These are phyloP conservation scores for Onthophagus taurus DNA, from an alignment of 1,140 invertebrate genomes.

Conservation along the genomic window DNA sequence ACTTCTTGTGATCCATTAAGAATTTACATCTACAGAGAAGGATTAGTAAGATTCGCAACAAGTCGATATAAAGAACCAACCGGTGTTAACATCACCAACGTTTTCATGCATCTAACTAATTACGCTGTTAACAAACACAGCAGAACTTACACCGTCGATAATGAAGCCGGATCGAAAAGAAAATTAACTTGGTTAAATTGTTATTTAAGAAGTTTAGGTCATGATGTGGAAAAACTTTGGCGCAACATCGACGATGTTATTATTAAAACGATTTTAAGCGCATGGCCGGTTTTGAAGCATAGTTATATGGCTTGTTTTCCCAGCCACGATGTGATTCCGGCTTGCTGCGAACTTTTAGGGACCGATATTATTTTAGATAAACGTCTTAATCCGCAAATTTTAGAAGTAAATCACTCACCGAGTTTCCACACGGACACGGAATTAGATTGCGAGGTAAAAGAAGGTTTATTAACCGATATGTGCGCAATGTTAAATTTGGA, in stretches of 20 bases:
- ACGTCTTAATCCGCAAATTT: slow-evolving; percentile 72
- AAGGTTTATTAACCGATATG: slow-evolving; percentile 70
- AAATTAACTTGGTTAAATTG: slow-evolving; percentile 74
- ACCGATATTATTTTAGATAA: slow-evolving; percentile 81
- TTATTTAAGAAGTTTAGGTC: slow-evolving; percentile 56
- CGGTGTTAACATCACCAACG: slow-evolving; percentile 66
- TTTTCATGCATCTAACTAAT: slow-evolving; percentile 97
- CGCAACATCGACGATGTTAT: slow-evolving; percentile 79
- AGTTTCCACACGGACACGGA: slow-evolving; percentile 81
- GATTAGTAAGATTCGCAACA: slow-evolving; percentile 84
- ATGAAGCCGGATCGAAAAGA: slow-evolving; percentile 75
- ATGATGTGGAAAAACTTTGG: slow-evolving; percentile 69
- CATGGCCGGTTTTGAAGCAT: slow-evolving; percentile 75
- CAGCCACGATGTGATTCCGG: slow-evolving; percentile 69
- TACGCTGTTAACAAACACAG: slow-evolving; percentile 93
- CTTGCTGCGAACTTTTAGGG: slow-evolving; percentile 83
- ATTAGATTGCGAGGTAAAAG: slow-evolving; percentile 77
- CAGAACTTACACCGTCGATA: slow-evolving; percentile 62
- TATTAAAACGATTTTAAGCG: slow-evolving; percentile 80
- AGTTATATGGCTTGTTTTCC: slow-evolving; percentile 83
- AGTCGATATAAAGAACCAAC: slow-evolving; percentile 73
- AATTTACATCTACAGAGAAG: slow-evolving; percentile 93
- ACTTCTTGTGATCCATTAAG: slow-evolving; percentile 89
- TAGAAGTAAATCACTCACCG: slow-evolving; percentile 88
- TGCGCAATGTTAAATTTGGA: slow-evolving; percentile 74